Evolutionary conservation across 2,888 invertebrate species (phyloP), one percentile per base, ranked within the genome.

Genomic region (Clepsis dumicolana): DNA sequence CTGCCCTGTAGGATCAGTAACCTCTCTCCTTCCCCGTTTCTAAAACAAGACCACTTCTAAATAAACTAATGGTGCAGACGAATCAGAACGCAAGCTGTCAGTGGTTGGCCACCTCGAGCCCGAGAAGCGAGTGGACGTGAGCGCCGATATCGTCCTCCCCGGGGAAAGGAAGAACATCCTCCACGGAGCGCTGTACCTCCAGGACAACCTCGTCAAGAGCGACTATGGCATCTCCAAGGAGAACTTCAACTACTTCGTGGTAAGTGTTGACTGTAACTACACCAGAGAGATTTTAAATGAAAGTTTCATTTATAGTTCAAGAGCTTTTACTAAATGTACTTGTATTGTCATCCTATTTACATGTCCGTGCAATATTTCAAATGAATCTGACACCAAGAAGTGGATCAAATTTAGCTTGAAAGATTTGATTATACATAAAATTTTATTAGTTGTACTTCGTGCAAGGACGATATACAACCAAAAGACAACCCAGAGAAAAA

Each of bases 141-240:
- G 94, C 56, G 94, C 94, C 0, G 95, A 95, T 74, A 81, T 92
- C 68, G 74, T 93, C 35, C 89, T 94, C 4, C 91, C 93, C 1
- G 94, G 94, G 0, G 88, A 92, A 16, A 95, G 95, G 83, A 94
- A 95, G 77, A 94, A 95, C 76, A 88, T 96, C 24, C 87, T 93
- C 71, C 93, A 94, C 71, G 94, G 94, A 5, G 93, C 94, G 10
- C 78, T 96, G 41, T 95, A 94, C 83, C 83, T 96, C 0, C 94
- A 96, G 41, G 91, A 94, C 70, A 94, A 95, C 80, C 94, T 95
- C 82, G 83, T 96, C 53, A 95, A 96, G 85, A 94, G 94, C 16
- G 95, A 96, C 63, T 95, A 95, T 71, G 94, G 91, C 7, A 86
- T 94, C 67, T 94, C 95, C 64, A 91, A 94, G 73, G 95, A 96